Evolutionary conservation across 2,888 invertebrate genomes (phyloP).

Genomic region (Epinotia brunnichana): DNA sequence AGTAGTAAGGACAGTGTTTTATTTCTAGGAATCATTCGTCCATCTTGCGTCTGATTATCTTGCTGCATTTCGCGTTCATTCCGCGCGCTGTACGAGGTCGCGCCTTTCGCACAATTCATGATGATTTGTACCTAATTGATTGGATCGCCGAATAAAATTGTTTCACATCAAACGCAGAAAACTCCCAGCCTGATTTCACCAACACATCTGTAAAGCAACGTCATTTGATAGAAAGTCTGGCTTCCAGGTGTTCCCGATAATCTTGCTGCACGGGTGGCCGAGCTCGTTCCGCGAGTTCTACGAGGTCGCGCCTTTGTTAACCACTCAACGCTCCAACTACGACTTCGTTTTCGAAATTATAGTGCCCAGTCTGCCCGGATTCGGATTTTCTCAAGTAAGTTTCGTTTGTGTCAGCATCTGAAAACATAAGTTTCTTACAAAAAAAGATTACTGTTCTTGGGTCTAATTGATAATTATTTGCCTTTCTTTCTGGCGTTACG

Average conservation of each 20-base stretch:
- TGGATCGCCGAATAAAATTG: neutral
- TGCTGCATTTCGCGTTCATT: too few relatives aligned
- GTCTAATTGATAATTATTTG: too few relatives aligned
- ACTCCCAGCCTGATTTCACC: neutral
- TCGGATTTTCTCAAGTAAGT: constrained; percentile 73
- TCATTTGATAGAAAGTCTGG: constrained; percentile 33
- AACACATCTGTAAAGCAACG: neutral
- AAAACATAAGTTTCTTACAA: neutral
- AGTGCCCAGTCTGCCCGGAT: constrained; percentile 83
- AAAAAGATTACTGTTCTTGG: too few relatives aligned
- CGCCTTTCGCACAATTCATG: neutral
- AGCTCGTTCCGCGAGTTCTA: constrained; percentile 90
- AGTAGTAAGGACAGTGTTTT: too few relatives aligned
- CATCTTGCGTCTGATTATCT: too few relatives aligned
- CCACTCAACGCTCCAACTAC: constrained; percentile 73
- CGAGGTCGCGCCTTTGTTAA: constrained; percentile 86
- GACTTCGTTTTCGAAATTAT: constrained; percentile 87
- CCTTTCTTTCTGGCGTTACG: too few relatives aligned
- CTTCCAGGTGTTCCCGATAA: constrained; percentile 84
- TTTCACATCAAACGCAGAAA: neutral
- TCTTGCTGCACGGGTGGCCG: constrained; percentile 93
- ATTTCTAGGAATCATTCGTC: too few relatives aligned
- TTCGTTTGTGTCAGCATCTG: neutral
- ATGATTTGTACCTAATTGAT: neutral
- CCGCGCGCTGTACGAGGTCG: too few relatives aligned